Percentiles rank a stretch among this genome's conserved stretches.
Conservation (phyloP, 2,797 vertebrate species). For the Acanthis flammea region DNA sequence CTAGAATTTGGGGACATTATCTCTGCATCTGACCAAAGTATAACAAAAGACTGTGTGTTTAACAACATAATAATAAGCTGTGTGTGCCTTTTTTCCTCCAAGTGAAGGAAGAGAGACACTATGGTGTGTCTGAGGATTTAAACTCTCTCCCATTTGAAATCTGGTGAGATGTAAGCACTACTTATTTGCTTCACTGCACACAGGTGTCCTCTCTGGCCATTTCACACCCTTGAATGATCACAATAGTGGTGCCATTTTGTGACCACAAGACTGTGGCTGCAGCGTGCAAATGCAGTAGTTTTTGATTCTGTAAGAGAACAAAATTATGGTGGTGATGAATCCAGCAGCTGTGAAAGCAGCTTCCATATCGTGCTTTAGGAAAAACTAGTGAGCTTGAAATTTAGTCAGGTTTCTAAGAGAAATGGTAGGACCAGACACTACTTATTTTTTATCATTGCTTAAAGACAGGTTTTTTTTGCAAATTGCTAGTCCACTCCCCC, state of each 20-base stretch:
- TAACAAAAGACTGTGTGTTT: neutral
- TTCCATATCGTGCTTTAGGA: accelerated
- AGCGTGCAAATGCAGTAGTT: neutral
- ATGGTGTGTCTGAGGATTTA: neutral
- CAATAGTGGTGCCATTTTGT: neutral
- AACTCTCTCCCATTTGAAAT: neutral
- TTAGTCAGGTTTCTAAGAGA: neutral
- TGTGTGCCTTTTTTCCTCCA: neutral
- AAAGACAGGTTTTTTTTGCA: neutral
- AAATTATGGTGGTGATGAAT: neutral
- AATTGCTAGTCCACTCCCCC: neutral
- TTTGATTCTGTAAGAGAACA: neutral
- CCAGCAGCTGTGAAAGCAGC: neutral
- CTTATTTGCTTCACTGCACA: neutral
- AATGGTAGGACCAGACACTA: neutral
- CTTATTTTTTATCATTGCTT: neutral
- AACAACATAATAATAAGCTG: neutral
- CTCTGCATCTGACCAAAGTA: neutral
- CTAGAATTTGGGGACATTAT: neutral
- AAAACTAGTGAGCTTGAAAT: neutral
- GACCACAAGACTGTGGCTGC: neutral
- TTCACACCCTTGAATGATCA: neutral
- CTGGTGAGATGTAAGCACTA: neutral
- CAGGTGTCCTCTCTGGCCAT: neutral
- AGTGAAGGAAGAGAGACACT: neutral